Conservation (phyloP, 2,113 vertebrate species). For the Hypanus sabinus region DNA sequence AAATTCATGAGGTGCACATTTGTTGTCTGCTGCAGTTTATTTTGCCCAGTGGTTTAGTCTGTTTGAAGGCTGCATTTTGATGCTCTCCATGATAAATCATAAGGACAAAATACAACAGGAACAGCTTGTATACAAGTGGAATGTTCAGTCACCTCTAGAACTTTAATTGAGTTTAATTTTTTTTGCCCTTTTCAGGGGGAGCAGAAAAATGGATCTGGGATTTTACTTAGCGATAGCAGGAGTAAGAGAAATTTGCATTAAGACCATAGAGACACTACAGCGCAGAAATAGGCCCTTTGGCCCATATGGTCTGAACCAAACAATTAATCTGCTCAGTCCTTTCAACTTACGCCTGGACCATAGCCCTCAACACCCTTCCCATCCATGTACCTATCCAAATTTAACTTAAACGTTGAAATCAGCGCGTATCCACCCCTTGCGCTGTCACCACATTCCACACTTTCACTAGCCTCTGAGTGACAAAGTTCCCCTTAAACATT, state of each 20-base stretch:
- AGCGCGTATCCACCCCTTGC: too few relatives aligned
- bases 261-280: too few relatives aligned
- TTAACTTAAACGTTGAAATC: too few relatives aligned
- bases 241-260: not conserved
- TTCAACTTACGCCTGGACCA: too few relatives aligned
- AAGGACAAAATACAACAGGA: not conserved
- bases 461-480: too few relatives aligned
- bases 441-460: too few relatives aligned
- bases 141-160: not conserved
- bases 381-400: too few relatives aligned
- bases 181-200: not conserved
- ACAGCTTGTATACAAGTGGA: not conserved
- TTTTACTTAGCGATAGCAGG: not conserved
- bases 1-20: not conserved
- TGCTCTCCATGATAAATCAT: not conserved
- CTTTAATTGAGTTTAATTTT: not conserved
- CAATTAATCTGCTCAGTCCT: too few relatives aligned
- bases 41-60: not conserved
- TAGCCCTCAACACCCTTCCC: too few relatives aligned
- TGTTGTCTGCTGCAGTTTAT: not conserved
- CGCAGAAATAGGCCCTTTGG: too few relatives aligned
- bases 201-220: not conserved
- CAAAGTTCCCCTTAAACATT: too few relatives aligned
- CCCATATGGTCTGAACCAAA: too few relatives aligned
- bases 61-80: not conserved